Evolutionary conservation across 92 coral and sea anemone genomes (phyloP), one percentile per base, ranked within the genome.

Genomic region (Paramuricea clavata): DNA sequence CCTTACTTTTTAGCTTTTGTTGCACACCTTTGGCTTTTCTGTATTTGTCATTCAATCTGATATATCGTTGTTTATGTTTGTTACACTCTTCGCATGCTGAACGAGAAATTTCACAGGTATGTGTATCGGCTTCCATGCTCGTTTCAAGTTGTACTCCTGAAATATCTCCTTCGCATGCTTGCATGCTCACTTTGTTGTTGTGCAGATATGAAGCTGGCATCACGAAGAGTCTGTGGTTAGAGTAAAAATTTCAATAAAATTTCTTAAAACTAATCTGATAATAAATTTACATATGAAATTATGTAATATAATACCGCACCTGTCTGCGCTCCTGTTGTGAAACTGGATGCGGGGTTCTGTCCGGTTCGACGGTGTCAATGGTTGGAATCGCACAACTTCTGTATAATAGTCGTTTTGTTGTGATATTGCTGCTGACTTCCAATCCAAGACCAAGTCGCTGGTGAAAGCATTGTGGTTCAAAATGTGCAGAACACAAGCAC

Each of bases 51-150:
- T 33, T 27, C 72, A 65, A 33, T 33, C 25, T 65, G 34, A 15
- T 16, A 65, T 15, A 65, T 13, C 41, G 72, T 65, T 23, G 35
- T 65, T 65, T 65, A 33, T 27, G 25, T 65, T 25, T 9, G 32
- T 12, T 64, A 13, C 34, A 65, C n/a, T n/a, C 41, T 33, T 65
- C 72, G 72, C 15, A 65, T 13, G 72, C 41, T 7, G 72, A 33
- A 65, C 35, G 13, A 27, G 17, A 15, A 52, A 0, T 52, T 12
- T 52, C 61, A n/a, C n/a, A n/a, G n/a, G n/a, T n/a, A n/a, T n/a
- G n/a, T n/a, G n/a, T n/a, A n/a, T n/a, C n/a, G n/a, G n/a, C 76
- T 69, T 69, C 49, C 49, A 39, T 39, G 49, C 44, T 69, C 44
- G 76, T 69, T 69, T 69, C 44, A 69, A 33, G 44, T 3, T 13